Evolutionary conservation across 2,113 vertebrate genomes (phyloP), one percentile per base, ranked within the genome.

Genomic region (Syngnathus typhle): DNA sequence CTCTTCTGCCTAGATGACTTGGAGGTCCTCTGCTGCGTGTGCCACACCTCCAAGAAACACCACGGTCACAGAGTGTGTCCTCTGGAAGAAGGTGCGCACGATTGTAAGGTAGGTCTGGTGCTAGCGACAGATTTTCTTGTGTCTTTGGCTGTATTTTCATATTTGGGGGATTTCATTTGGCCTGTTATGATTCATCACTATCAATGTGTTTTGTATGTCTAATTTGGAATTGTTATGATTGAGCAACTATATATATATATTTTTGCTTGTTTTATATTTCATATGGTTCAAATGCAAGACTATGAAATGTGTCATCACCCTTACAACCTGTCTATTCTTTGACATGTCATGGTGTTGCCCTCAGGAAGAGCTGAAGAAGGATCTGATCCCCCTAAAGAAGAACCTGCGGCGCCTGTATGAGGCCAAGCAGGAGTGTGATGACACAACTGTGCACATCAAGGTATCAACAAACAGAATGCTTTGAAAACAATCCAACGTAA

Each of bases 1-100:
- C 88, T 93, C 58, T 93, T 90, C 85, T 93, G 92, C 68, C 77
- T 84, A 60, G 76, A 90, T 32, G 91, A 93, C 52, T 74, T 76
- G 19, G 90, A 92, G 68, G 84, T 81, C 39, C 81, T 93, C 61
- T 93, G 92, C 77, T 90, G 88, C 43, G 85, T 93, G 59, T 93
- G 92, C 78, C 89, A 91, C 70, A 89, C 88, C 0, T 92, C 91
- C 49, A 91, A 87, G 75, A 92, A 88, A 70, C 92, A 93, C 61
- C 84, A 84, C 15, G 91, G 89, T 16, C 91, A 93, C 67, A 4
- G 60, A n/a, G 76, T 93, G 43, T 89, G 88, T 70, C 92, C 91
- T 0, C 16, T 91, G 60, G 91, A 91, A 0, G 92, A 93, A 75
- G 92, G 86, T 6, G 88, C 90, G 0, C 88, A 87, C 23, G 90